Evolutionary conservation across 2,113 vertebrate species (phyloP), one percentile per base, ranked within the genome.

Genomic region (Cepphus grylle): DNA sequence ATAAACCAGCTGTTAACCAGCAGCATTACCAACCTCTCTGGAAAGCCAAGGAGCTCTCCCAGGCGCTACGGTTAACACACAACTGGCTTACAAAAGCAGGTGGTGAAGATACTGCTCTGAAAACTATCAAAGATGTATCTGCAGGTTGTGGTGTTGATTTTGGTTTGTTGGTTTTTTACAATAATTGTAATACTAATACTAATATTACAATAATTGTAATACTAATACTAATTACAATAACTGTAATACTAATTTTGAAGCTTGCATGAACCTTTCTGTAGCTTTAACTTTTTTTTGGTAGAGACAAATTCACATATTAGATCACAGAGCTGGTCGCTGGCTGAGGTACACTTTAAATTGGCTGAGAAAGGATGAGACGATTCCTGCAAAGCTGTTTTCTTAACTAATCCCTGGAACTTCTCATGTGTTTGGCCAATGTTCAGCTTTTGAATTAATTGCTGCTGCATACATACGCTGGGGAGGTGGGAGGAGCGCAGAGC

Each of bases 1-100:
- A 88, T 52, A 79, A 77, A 86, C 5, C 90, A 93, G 90, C 90
- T 96, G 94, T 30, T 63, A 27, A 50, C 83, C 84, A 95, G 83
- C 93, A 81, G 70, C 52, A 79, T 34, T 8, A 87, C 52, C 78
- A 74, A 29, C 34, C 36, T 30, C 92, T 80, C 74, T 10, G n/a
- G 36, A 79, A 96, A 95, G 67, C 47, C 90, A 77, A 78, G 90
- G 53, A 90, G 79, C 58, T 83, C 59, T 83, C 79, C 67, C 59
- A 90, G 85, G 50, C 79, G 1, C 43, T n/a, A 38, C 13, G 73
- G 55, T n/a, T 62, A 88, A 30, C 40, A 32, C 0, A 0, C 26
- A 81, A 42, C 13, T 3, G 18, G 34, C 67, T 88, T 50, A 66
- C 40, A 83, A 65, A 81, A 59, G 53, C 49, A 90, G 23, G 49